phyloP scores from a whole-genome alignment of 2,113 vertebrate genomes.

The Ophiodon elongatus region DNA sequence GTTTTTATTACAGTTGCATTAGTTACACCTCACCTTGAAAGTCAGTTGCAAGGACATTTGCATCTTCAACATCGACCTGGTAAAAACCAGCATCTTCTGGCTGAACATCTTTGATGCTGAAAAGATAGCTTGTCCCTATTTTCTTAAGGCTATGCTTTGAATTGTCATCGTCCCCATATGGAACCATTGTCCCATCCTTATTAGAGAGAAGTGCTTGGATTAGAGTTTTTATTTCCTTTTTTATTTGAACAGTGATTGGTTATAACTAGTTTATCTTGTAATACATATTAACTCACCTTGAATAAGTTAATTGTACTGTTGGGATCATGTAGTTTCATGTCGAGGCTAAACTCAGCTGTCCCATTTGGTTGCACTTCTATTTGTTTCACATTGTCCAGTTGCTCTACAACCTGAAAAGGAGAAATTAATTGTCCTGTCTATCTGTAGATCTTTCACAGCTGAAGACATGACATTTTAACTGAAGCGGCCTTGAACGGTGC shows the following conservation, averaged over 20 bases:
- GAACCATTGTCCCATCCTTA: constrained; percentile 87
- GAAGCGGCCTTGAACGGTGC: background rate
- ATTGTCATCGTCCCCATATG: constrained; percentile 76
- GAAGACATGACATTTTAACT: background rate
- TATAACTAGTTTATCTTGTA: background rate
- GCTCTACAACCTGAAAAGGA: constrained; percentile 82
- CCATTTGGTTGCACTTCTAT: constrained; percentile 85
- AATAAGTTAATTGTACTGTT: constrained; percentile 87
- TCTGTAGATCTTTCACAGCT: background rate
- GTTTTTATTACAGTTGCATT: background rate
- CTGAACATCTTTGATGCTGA: constrained; percentile 85
- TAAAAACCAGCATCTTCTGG: constrained; percentile 91
- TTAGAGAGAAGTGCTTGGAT: background rate
- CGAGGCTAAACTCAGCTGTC: constrained; percentile 86
- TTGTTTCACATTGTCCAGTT: constrained; percentile 85
- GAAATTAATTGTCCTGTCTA: background rate
- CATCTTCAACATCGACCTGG: constrained; percentile 89
- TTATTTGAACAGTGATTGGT: background rate
- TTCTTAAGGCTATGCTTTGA: constrained; percentile 84
- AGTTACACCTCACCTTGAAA: constrained; percentile 76
- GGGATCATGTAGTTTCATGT: constrained; percentile 86
- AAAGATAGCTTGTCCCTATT: constrained; percentile 85
- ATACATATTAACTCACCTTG: constrained; percentile 85
- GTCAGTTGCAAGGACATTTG: constrained; percentile 88
- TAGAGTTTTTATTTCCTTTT: background rate